A percentile compares a stretch with the other conserved stretches of the same genome.
Conservation (phyloP, 2,113 vertebrate species). For the Marmota monax region DNA sequence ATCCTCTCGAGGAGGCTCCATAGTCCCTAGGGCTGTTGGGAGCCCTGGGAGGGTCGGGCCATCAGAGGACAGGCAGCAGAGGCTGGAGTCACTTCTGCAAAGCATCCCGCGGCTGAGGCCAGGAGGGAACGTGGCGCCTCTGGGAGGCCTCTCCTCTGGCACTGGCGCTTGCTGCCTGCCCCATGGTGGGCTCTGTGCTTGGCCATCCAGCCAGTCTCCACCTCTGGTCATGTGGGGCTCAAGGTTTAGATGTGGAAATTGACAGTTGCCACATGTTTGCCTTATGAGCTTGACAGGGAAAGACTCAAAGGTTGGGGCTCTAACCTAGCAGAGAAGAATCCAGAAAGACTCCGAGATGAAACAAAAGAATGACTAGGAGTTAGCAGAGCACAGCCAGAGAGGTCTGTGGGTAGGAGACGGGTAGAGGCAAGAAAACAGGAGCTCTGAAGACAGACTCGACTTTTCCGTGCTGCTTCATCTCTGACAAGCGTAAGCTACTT, state of each 20-base stretch:
- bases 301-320: neutral
- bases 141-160: rapidly evolving
- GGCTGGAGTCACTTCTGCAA: neutral
- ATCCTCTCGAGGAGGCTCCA: neutral
- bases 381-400: neutral
- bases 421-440: neutral
- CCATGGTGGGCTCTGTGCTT: neutral
- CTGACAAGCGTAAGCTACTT: neutral
- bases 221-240: neutral
- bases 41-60: neutral
- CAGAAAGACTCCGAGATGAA: neutral
- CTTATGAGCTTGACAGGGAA: neutral
- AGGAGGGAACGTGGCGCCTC: rapidly evolving
- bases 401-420: neutral
- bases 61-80: neutral
- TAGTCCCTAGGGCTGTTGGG: neutral
- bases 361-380: neutral
- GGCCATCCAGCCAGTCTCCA: neutral
- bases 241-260: neutral
- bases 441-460: neutral
- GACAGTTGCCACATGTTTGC: neutral
- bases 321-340: neutral
- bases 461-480: neutral
- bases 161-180: neutral
- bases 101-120: neutral